Base-by-base conservation (phyloP, 2,888 invertebrate genomes). In the Clepsis dumicolana region DNA sequence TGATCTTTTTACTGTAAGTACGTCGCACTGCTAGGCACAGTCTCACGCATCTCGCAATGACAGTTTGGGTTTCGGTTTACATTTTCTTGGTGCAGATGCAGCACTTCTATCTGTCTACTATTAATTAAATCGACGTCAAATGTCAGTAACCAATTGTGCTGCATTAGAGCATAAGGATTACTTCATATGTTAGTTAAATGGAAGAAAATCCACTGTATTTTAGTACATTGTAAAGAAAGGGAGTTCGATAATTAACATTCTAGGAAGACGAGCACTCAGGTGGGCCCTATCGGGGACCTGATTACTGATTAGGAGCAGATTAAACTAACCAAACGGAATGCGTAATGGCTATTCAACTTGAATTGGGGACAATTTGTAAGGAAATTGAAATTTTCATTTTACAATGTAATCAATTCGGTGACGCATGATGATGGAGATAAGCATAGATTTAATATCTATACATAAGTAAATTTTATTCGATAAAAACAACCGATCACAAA, bases 301-400 rank as follows among this genome's bases (percentile, higher is more conserved):
- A 76, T 75, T 74, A 80, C 80, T 80, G 85, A 87, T 86, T 84
- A 84, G 79, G 75, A 78, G 78, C 75, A 77, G 78, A 83, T 85
- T 82, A 79, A 71, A 76, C 77, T 77, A 78, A 74, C 76, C 78
- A 77, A 79, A 72, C 72, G 77, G 83, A 85, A 83, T 84, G 77
- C 76, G 77, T 81, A 84, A 85, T 82, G 78, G 80, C 80, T 80
- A 77, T 81, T 83, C 82, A 77, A 80, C 77, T 80, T 73, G 66
- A 35, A 48, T 50, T 27, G 62, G 62, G 25, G 60, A 64, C 71
- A 74, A 73, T 73, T 74, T 68, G 63, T 64, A 44, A n/a, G 5
- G 50, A 52, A 41, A 65, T 65, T 50, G 48, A 44, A 64, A 64
- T 57, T 48, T 35, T 35, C 59, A 65, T 50, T 52, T 62, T 53